Evolutionary conservation across 2,113 vertebrate genomes (phyloP).

Genomic region (Barnardius zonarius): DNA sequence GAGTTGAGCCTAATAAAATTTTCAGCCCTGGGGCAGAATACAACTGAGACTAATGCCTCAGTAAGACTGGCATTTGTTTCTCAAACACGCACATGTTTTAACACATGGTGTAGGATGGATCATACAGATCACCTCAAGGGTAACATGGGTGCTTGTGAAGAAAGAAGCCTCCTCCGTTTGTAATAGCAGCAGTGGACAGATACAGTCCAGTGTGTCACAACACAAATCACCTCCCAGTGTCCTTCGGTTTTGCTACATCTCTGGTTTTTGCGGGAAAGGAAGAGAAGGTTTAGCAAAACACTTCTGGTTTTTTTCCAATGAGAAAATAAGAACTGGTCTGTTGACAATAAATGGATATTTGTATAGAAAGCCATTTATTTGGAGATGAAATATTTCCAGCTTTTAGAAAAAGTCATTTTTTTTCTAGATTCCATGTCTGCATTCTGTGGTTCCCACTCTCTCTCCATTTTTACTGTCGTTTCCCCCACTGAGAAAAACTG

Average conservation of each 20-base stretch:
- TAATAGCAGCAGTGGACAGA: not conserved
- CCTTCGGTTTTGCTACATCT: not conserved
- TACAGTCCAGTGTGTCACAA: not conserved
- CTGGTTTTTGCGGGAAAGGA: not conserved
- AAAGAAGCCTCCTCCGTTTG: not conserved
- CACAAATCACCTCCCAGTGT: not conserved
- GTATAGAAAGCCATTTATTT: not conserved
- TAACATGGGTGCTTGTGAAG: accelerated
- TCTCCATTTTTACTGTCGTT: not conserved
- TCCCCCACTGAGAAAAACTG: not conserved
- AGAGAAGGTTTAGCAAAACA: not conserved
- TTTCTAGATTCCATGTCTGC: not conserved
- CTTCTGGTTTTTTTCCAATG: not conserved
- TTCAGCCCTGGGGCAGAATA: not conserved
- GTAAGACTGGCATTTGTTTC: not conserved
- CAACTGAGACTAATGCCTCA: not conserved
- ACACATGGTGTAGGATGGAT: accelerated
- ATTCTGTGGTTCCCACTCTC: not conserved
- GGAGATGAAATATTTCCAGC: not conserved
- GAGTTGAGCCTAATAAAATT: not conserved
- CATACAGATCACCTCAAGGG: not conserved
- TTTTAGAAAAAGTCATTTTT: not conserved
- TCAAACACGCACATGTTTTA: not conserved
- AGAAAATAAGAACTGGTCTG: not conserved
- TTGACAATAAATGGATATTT: not conserved